These are phyloP conservation scores for Platichthys flesus DNA, from an alignment of 2,113 vertebrate genomes.

Conservation along the genomic window DNA sequence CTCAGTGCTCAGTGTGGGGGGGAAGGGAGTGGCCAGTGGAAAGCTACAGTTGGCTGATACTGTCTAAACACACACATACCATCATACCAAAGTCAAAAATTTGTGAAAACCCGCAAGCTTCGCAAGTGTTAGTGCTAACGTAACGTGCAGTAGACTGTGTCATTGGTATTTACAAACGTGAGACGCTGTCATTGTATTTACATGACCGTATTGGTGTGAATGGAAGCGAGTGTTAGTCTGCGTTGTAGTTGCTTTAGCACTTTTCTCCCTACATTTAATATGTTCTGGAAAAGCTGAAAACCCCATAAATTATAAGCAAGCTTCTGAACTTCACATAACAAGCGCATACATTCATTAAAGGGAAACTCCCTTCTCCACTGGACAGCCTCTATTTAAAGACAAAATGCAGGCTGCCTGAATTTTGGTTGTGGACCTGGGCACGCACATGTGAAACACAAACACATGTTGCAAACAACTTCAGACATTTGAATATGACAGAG, in stretches of 20 bases:
- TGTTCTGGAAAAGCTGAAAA: background rate
- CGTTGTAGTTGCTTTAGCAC: background rate
- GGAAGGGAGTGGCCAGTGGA: slow-evolving; percentile 53
- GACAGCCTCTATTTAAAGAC: slow-evolving; percentile 57
- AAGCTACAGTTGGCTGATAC: slow-evolving; percentile 7
- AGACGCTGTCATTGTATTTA: background rate
- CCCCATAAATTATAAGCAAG: background rate
- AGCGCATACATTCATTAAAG: slow-evolving; percentile 1
- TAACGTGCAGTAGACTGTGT: background rate
- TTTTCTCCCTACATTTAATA: background rate
- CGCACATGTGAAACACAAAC: slow-evolving; percentile 33
- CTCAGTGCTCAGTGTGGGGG: slow-evolving; percentile 31
- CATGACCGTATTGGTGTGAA: slow-evolving; percentile 14
- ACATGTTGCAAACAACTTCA: slow-evolving; percentile 14
- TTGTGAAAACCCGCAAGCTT: slow-evolving; percentile 2
- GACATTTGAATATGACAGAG: too few relatives aligned
- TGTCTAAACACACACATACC: slow-evolving; percentile 31
- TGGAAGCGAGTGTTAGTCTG: slow-evolving; percentile 22
- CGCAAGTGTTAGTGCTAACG: background rate
- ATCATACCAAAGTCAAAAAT: slow-evolving; percentile 1
- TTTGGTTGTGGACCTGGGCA: slow-evolving; percentile 6
- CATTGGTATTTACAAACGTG: background rate
- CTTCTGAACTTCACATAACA: background rate
- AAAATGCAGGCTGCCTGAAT: background rate
- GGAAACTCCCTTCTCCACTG: slow-evolving; percentile 44